Conservation (phyloP, 2,113 vertebrate genomes). For the Apeltes quadracus region DNA sequence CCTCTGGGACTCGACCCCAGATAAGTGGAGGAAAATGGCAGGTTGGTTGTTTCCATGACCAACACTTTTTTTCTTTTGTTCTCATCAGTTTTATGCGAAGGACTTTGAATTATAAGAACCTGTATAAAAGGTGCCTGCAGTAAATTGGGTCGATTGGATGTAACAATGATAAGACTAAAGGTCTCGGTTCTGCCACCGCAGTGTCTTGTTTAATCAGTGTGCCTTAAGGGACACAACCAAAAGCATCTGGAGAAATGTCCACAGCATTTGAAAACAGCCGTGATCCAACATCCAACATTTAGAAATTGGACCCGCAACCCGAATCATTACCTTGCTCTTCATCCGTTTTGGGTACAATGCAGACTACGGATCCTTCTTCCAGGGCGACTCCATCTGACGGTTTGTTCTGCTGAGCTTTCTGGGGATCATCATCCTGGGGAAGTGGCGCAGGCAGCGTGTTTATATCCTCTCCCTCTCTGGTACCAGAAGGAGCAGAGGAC, state of each 20-base stretch:
- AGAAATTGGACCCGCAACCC: neutral
- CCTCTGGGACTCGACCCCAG: too few relatives aligned
- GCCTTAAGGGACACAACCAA: neutral
- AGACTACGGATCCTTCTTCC: slow-evolving; percentile 55
- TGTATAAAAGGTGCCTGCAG: neutral
- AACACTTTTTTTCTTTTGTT: neutral
- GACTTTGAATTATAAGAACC: neutral
- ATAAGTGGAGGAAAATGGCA: too few relatives aligned
- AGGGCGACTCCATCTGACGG: slow-evolving; percentile 43
- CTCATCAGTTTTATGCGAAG: neutral
- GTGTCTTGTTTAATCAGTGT: neutral
- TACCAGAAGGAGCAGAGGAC: neutral
- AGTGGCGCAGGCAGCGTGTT: neutral
- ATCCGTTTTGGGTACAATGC: slow-evolving; percentile 61
- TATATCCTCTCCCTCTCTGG: slow-evolving; percentile 24
- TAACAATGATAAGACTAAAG: neutral
- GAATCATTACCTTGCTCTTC: slow-evolving; percentile 51
- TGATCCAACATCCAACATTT: neutral
- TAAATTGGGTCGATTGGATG: neutral
- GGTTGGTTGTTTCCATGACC: neutral
- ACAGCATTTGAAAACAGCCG: neutral
- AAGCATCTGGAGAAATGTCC: neutral
- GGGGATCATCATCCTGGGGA: slow-evolving; percentile 2
- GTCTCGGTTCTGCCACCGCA: neutral
- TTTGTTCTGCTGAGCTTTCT: slow-evolving; percentile 34